phyloP scores from a whole-genome alignment of 37 sponge, comb jelly and placozoan genomes.

The Corticium candelabrum region DNA sequence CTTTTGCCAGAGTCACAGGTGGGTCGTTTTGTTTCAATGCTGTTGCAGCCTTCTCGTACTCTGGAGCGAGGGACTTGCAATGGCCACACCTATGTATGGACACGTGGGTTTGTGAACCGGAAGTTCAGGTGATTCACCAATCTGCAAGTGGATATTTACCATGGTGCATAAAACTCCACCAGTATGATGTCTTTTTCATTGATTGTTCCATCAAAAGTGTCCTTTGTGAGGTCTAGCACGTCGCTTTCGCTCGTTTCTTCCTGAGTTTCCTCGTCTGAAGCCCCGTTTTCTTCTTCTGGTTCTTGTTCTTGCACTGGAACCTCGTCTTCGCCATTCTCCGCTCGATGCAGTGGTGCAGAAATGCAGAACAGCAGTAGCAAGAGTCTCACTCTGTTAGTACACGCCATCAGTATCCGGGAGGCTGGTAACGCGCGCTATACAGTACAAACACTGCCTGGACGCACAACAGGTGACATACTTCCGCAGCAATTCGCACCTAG shows the following conservation, averaged over 20 bases:
- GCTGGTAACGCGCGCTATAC: no score
- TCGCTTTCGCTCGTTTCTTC: not conserved
- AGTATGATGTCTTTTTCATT: slow-evolving; percentile 29
- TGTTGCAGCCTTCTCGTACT: slow-evolving; percentile 55
- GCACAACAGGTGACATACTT: no score
- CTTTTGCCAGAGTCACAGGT: not conserved
- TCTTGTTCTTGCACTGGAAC: no score
- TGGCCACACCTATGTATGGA: slow-evolving; percentile 60
- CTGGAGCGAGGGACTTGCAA: slow-evolving; percentile 58
- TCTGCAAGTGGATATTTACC: slow-evolving; percentile 19
- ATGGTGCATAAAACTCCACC: slow-evolving; percentile 81
- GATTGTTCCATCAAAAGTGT: slow-evolving; percentile 26
- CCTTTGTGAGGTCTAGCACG: slow-evolving; percentile 30
- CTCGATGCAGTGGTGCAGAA: no score
- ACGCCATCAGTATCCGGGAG: no score
- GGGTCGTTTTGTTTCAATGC: slow-evolving; percentile 19
- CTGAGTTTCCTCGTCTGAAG: not conserved
- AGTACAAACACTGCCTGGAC: no score
- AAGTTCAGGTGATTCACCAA: not conserved
- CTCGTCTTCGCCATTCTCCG: no score
- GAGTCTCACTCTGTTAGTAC: no score
- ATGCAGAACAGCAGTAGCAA: no score
- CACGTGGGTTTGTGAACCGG: not conserved
- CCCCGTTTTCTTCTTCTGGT: slow-evolving; percentile 1
- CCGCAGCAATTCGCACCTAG: no score